Base-by-base conservation (phyloP, 2,113 vertebrate species). In the Cepphus grylle region DNA sequence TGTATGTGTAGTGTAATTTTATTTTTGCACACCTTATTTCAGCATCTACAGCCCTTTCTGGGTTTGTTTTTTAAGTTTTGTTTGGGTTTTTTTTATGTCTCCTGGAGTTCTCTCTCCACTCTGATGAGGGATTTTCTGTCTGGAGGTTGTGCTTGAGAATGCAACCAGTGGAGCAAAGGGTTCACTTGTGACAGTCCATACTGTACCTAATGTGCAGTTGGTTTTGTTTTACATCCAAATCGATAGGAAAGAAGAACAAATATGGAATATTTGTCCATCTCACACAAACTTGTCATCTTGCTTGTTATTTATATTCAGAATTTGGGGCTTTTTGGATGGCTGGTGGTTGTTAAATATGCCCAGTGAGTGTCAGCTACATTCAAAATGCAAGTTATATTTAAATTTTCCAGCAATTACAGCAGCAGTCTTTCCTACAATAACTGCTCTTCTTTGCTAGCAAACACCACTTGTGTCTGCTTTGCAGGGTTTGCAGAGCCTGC, bases 321-420 rank as follows among this genome's bases (percentile, higher is more conserved):
- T 26, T n/a, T 12, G 19, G 3, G 5, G 5, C 0, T 5, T 7
- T 69, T 36, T 74, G 45, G 21, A 25, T 6, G 12, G 15, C 26
- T 72, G 49, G 5, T 47, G 26, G 15, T 50, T 88, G 27, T 21
- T 78, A 23, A 90, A 22, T 36, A 52, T 49, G 36, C 53, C 56
- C 2, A 0, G 27, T 70, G 76, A 78, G 66, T 91, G 88, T 59
- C 59, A 71, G 50, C 55, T 45, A 2, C 11, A 4, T 62, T 67
- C 32, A 38, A 40, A 62, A 69, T 73, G 56, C 55, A 36, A 16
- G 25, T 58, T 22, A 11, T 32, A 25, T 92, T 73, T 78, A 38
- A 23, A 38, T 81, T 66, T 49, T 26, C 38, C 72, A 78, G 76
- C 59, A 73, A 8, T 76, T 67, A 25, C 20, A 50, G n/a, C 19